phyloP scores from a whole-genome alignment of 2,888 invertebrate genomes.

The Ethmia dodecea region DNA sequence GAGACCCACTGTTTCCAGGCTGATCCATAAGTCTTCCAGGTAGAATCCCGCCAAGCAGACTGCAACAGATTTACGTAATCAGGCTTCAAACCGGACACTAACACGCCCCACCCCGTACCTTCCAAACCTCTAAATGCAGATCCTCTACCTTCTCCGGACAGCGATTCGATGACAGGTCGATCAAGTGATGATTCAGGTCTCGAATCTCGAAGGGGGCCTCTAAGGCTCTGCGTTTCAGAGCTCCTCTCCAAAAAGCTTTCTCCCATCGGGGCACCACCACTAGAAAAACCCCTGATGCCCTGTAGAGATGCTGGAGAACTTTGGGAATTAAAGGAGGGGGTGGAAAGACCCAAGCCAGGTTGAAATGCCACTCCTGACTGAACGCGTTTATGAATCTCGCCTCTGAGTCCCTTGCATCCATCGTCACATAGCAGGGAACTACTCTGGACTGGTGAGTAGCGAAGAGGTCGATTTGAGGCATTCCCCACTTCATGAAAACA shows the following conservation, averaged over 20 bases:
- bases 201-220: constrained; percentile 12
- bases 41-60: background rate
- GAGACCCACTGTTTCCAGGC: constrained; percentile 7
- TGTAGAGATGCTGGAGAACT: constrained; percentile 23
- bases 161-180: constrained; percentile 12
- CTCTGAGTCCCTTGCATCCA: background rate
- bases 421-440: constrained; percentile 9
- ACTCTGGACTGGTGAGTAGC: constrained; percentile 15
- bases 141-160: constrained; percentile 12
- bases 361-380: constrained; percentile 22
- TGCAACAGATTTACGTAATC: background rate
- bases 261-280: constrained; percentile 11
- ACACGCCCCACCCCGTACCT: constrained; percentile 17
- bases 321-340: constrained; percentile 26
- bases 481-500: constrained; percentile 19
- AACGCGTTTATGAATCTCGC: constrained; percentile 19
- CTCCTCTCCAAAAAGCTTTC: constrained; percentile 11
- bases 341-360: constrained; percentile 28
- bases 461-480: constrained; percentile 17
- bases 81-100: constrained; percentile 5
- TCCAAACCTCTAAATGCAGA: constrained; percentile 17
- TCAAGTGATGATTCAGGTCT: constrained; percentile 5
- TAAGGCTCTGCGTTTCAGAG: constrained; percentile 9
- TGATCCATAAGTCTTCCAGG: background rate
- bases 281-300: constrained; percentile 17